Evolutionary conservation across 1,140 invertebrate genomes (phyloP), one percentile per base, ranked within the genome.

Genomic region (Plectrocnemia conspersa): DNA sequence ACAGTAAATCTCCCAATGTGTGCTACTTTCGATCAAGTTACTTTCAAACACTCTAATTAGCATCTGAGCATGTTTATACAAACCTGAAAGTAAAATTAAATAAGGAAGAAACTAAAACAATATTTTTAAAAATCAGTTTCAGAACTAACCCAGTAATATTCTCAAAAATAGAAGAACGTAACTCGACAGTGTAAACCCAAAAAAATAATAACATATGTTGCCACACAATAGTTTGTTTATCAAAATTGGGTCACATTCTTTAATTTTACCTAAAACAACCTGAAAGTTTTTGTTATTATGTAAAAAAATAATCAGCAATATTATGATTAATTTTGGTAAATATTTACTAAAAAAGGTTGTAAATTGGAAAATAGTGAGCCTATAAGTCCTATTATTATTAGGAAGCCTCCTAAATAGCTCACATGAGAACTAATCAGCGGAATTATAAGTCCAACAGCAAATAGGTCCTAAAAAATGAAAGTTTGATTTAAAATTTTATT

Each of bases 61-160:
- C 50, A 79, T 79, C 66, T 87, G 85, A 27, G 82, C 85, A 69
- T 88, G 85, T 67, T 88, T 88, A 56, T 84, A 81, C 54, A 82
- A 62, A 59, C 84, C 85, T 85, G 64, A 25, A 49, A 63, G 29
- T n/a, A 42, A 9, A 19, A 15, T 3, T 11, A 18, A 18, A 19
- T 6, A 19, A 44, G 16, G 6, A n/a, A n/a, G 13, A 7, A 44
- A 9, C 18, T 6, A 24, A 10, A 10, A 19, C 9, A 5, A 44
- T 15, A 7, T 38, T 13, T 38, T 13, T 7, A 29, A 29, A n/a
- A n/a, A n/a, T n/a, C n/a, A n/a, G n/a, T n/a, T n/a, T n/a, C n/a
- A n/a, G n/a, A n/a, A 59, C 63, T 62, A 61, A 76, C 76, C 76
- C 64, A 77, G 58, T 46, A 71, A 46, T 15, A 65, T 56, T 59